Evolutionary conservation across 2,113 vertebrate genomes (phyloP), one percentile per base, ranked within the genome.

Genomic region (Petrocephalus microphthalmus): DNA sequence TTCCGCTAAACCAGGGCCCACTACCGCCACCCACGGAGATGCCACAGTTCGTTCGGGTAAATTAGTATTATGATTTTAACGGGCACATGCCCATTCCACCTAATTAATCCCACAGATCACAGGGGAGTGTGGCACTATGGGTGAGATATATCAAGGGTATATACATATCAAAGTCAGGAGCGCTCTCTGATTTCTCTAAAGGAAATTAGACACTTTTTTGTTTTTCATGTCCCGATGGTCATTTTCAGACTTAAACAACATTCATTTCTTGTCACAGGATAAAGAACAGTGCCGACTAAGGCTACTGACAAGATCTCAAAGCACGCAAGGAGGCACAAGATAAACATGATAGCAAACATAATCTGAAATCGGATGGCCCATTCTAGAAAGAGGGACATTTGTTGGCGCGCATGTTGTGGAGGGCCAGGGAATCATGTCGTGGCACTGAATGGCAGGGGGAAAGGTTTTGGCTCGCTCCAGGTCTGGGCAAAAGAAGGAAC

Each of bases 11-110:
- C 91, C 89, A 90, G 92, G 91, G 93, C 88, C 93, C 91, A 91
- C 92, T 89, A 91, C 91, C 90, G 90, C 94, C 94, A 93, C 95
- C 95, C 94, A 94, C 95, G 91, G 95, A 94, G 95, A 87, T 91
- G 86, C 92, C 93, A 91, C 94, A 91, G 93, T 93, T 92, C 94
- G 95, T 91, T 78, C 90, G 94, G 95, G 88, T 94, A 95, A 96
- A 96, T 96, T 95, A 95, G 94, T 94, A 95, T 96, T 95, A 96
- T 95, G 94, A 95, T 96, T 96, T 95, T 95, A 96, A 93, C 92
- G 93, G 94, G 95, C 95, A 95, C 95, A 96, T 95, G 93, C 90
- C 94, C 93, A 91, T 96, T 94, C 93, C 95, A 93, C 93, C 95
- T 96, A 96, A 96, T 96, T 96, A 96, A 96, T 95, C 94, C 89